A percentile compares a stretch with the other conserved stretches of the same genome.
These are phyloP conservation scores for Ceratothoa steindachneri DNA, from an alignment of 2,888 invertebrate genomes.

Conservation along the genomic window DNA sequence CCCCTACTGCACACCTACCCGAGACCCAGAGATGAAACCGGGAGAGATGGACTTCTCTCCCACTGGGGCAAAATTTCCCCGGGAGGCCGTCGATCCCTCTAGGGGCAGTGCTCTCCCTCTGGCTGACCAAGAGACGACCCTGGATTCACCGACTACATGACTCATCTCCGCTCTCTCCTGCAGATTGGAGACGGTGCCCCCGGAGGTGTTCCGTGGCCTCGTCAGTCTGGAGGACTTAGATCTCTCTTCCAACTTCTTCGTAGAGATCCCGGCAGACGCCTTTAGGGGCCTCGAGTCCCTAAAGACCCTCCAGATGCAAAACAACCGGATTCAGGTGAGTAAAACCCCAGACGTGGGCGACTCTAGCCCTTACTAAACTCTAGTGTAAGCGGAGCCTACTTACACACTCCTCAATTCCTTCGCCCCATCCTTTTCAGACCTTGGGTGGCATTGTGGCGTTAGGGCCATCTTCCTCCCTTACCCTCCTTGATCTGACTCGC, in stretches of 20 bases:
- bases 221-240: slow-evolving; percentile 73
- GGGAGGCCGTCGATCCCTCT: too few species aligned
- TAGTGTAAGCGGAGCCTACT: not conserved
- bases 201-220: slow-evolving; percentile 57
- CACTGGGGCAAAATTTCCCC: too few species aligned
- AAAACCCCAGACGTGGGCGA: not conserved
- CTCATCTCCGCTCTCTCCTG: too few species aligned
- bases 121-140: too few species aligned
- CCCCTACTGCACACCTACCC: too few species aligned
- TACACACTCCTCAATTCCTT: too few species aligned
- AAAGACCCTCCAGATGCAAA: slow-evolving; percentile 72
- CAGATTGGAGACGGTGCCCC: slow-evolving; percentile 24
- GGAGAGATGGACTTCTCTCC: too few species aligned
- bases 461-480: slow-evolving; percentile 63
- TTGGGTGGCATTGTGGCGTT: slow-evolving; percentile 68
- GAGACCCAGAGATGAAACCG: too few species aligned
- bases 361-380: not conserved
- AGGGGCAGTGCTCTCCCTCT: too few species aligned
- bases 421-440: slow-evolving; percentile 67
- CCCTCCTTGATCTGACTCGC: slow-evolving; percentile 74
- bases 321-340: slow-evolving; percentile 75
- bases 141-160: too few species aligned
- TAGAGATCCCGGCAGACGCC: slow-evolving; percentile 73
- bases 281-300: slow-evolving; percentile 67
- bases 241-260: slow-evolving; percentile 78